These are phyloP conservation scores for Drosophila falleni DNA, from an alignment of 2,888 invertebrate species.

Conservation along the genomic window DNA sequence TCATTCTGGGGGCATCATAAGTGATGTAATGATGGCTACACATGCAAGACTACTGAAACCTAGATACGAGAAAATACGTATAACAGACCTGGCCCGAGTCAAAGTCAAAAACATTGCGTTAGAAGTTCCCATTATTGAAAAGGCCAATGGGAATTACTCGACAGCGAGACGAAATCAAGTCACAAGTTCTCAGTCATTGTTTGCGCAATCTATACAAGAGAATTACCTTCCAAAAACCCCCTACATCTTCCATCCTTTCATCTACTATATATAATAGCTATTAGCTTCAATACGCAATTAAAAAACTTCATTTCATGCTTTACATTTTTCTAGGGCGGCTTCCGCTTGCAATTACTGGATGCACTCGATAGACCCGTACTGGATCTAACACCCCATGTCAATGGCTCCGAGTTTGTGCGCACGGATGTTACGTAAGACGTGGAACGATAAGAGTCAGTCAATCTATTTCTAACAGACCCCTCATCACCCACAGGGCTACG, in stretches of 20 bases:
- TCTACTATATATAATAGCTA: constrained; percentile 1
- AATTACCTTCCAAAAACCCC: constrained; percentile 7
- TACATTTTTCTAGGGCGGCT: constrained; percentile 92
- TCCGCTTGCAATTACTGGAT: constrained; percentile 94
- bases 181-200: constrained; percentile 79
- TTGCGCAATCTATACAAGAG: constrained; percentile 22
- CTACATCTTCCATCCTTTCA: not conserved
- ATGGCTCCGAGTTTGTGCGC: constrained; percentile 92
- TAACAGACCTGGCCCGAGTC: constrained; percentile 22
- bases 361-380: constrained; percentile 92
- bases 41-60: constrained; percentile 55
- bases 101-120: constrained; percentile 61
- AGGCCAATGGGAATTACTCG: constrained; percentile 45
- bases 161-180: constrained; percentile 47
- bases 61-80: constrained; percentile 18
- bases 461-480: constrained; percentile 14
- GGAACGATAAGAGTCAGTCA: constrained; percentile 52
- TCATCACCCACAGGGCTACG: constrained; percentile 89
- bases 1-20: constrained; percentile 32
- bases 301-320: constrained; percentile 35
- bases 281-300: constrained; percentile 26
- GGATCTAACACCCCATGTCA: constrained; percentile 93
- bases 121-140: constrained; percentile 71
- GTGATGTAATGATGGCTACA: constrained; percentile 71
- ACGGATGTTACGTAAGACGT: constrained; percentile 95